Percentiles rank a stretch among this genome's conserved stretches.
Conservation (phyloP, 2,888 invertebrate species). For the Volucella bombylans region DNA sequence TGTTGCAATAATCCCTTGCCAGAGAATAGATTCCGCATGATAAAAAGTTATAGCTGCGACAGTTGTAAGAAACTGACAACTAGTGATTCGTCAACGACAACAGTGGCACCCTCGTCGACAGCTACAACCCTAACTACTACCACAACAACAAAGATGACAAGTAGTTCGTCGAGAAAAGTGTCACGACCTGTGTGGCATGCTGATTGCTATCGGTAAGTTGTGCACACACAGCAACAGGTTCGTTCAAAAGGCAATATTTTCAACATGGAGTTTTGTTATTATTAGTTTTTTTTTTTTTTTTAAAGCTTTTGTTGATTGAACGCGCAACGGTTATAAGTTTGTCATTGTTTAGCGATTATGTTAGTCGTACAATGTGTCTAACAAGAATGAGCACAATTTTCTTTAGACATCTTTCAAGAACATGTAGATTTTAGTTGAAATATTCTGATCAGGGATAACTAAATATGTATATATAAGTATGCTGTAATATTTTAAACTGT, state of each 20-base stretch:
- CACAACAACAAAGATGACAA: constrained; percentile 80
- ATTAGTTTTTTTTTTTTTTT: constrained; percentile 4
- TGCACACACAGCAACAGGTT: constrained; percentile 48
- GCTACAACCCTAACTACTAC: constrained; percentile 77
- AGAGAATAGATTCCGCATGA: constrained; percentile 76
- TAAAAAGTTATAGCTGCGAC: constrained; percentile 81
- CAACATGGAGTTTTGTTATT: constrained; percentile 7
- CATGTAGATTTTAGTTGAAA: background rate
- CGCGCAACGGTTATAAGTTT: constrained; percentile 55
- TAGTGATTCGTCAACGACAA: constrained; percentile 69
- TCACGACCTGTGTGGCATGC: constrained; percentile 85
- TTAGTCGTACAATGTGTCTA: constrained; percentile 48
- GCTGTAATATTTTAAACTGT: no score
- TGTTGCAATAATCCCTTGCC: constrained; percentile 76
- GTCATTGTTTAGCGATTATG: constrained; percentile 42
- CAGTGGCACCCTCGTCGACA: constrained; percentile 75
- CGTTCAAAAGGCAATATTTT: constrained; percentile 24
- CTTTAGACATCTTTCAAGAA: background rate
- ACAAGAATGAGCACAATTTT: constrained; percentile 2
- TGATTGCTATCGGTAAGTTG: constrained; percentile 86
- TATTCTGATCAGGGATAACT: background rate
- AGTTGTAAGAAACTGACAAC: constrained; percentile 75
- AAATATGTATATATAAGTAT: background rate
- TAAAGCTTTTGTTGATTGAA: constrained; percentile 62
- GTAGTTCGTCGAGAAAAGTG: constrained; percentile 73